Percentiles rank a stretch among this genome's conserved stretches.
phyloP scores from a whole-genome alignment of 2,113 vertebrate species.

The Lycocorax pyrrhopterus region DNA sequence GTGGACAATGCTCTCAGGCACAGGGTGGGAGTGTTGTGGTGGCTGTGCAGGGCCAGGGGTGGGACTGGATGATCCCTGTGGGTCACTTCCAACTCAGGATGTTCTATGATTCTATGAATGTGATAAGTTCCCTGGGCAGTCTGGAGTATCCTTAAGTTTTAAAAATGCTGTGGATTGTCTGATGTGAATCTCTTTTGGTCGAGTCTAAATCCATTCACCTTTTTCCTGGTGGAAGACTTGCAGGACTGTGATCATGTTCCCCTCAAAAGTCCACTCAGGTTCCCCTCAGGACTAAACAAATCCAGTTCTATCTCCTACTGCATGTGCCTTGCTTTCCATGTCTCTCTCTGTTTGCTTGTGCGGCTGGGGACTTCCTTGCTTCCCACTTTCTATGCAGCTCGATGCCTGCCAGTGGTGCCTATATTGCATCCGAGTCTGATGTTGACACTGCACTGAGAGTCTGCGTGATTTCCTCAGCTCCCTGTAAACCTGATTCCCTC shows the following conservation, averaged over 20 bases:
- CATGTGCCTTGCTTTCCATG: neutral
- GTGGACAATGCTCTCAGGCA: neutral
- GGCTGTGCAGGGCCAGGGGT: neutral
- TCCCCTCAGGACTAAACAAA: neutral
- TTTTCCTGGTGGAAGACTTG: neutral
- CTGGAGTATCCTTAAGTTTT: neutral
- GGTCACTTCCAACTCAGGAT: neutral
- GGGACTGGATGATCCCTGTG: neutral
- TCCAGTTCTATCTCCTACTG: neutral
- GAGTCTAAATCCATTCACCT: neutral
- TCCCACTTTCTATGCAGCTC: neutral
- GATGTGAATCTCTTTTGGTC: neutral
- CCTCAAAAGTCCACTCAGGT: neutral
- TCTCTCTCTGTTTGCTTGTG: neutral
- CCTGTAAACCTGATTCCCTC: neutral
- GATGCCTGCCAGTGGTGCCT: neutral
- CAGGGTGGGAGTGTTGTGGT: neutral
- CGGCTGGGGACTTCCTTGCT: neutral
- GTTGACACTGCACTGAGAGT: neutral
- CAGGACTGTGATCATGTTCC: neutral
- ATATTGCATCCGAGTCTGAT: accelerated
- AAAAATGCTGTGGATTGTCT: neutral
- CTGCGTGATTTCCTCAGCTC: neutral
- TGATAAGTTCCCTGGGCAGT: neutral
- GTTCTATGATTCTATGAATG: neutral